Evolutionary conservation across 2,888 invertebrate genomes (phyloP).

Genomic region (Acleris cristana): DNA sequence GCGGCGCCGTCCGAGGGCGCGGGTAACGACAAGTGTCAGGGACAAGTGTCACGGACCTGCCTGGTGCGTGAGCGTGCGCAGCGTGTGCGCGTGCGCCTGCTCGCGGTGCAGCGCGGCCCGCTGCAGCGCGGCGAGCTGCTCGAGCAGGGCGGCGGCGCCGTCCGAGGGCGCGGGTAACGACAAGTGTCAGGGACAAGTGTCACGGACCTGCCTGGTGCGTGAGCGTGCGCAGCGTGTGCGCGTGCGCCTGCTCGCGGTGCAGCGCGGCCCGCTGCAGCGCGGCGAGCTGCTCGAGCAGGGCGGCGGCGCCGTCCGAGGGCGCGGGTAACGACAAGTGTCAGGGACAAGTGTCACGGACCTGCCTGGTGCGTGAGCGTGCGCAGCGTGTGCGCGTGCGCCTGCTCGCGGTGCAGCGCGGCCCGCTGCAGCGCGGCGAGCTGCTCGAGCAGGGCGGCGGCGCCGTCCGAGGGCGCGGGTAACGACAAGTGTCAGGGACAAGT

Average conservation of each 20-base stretch:
- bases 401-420: not conserved
- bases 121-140: not conserved
- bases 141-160: not conserved
- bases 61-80: not conserved
- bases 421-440: conserved; percentile 52
- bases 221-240: not conserved
- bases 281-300: not conserved
- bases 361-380: conserved; percentile 41
- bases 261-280: not conserved
- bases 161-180: not conserved
- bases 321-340: not conserved
- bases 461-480: not conserved
- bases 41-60: not conserved
- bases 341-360: conserved; percentile 42
- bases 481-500: too few relatives aligned
- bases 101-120: not conserved
- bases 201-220: not conserved
- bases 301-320: not conserved
- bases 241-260: not conserved
- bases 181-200: too few relatives aligned
- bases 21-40: not conserved
- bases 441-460: not conserved
- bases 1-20: not conserved
- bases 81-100: not conserved
- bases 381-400: conserved; percentile 26